Base-by-base conservation (phyloP, 2,113 vertebrate genomes). In the Engystomops pustulosus region DNA sequence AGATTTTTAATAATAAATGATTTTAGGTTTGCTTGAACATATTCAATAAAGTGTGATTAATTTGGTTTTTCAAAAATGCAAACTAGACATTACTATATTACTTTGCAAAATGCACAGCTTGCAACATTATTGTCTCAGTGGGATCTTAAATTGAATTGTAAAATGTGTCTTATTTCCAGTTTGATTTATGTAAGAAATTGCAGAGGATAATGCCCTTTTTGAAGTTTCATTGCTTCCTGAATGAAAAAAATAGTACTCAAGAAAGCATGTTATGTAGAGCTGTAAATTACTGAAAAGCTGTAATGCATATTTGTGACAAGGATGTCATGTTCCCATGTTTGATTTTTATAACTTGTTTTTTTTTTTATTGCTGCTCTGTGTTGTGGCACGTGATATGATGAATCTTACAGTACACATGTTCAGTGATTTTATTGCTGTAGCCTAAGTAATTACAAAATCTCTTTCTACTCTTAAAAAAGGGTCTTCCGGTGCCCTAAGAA, bases 31-130 rank as follows among this genome's bases (percentile, higher is more conserved):
- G 89, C 88, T 91, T 90, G 89, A 94, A 93, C 79, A 76, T 93
- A 94, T 91, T 94, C 93, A 94, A 93, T 95, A 95, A 93, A 94
- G 92, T 94, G 92, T 95, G 93, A 95, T 95, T 95, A 95, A 95
- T 94, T 93, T 93, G 92, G 92, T 94, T 94, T 94, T 94, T 95
- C 91, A 94, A 93, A 95, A 94, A 95, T 94, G 94, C 93, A 95
- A 95, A 95, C 93, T 95, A 94, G 94, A 94, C 93, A 94, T 94
- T 93, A 94, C 93, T 94, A 91, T 91, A 94, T 94, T 95, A 94
- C 92, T 93, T 90, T 91, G 91, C 87, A 93, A 95, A 95, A 94
- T 93, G 94, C 94, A 94, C 94, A 94, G 94, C 94, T 95, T 95
- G 94, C 94, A 95, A 94, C 93, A 94, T 94, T 95, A 94, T 93